Base-by-base conservation (phyloP, 2,797 vertebrate species). In the Morus bassanus region DNA sequence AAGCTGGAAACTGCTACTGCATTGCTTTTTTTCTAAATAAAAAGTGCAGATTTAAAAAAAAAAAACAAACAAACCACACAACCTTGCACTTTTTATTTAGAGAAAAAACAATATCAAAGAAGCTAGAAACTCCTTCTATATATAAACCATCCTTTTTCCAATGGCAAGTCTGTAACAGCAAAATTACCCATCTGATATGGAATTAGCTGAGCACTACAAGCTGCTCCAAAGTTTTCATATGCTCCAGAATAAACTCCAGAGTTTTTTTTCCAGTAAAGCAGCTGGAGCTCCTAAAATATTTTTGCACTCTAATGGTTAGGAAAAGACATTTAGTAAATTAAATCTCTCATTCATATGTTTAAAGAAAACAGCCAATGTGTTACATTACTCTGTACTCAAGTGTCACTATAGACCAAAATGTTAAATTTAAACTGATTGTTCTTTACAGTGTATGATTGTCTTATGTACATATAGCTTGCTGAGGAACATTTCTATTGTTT, bases 191-290 rank as follows among this genome's bases (percentile, higher is more conserved):
- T 94, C 78, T 75, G 87, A 92, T 95, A 91, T 13, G 68, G 95
- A 97, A 96, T 72, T 88, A 96, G 70, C 53, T 59, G 92, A 79
- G 85, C 59, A 84, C 59, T 81, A 76, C 76, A 86, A 78, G 41
- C 43, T 77, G 54, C 65, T 94, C 84, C 95, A 96, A 96, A 89
- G 88, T 61, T 93, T 93, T 91, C 77, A 91, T 91, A 75, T 93
- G 91, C 87, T 97, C 95, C 94, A 91, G 94, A 97, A 81, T 64
- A 95, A 96, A 91, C 79, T 87, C 77, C 31, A 95, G 79, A 89
- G 61, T 10, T 67, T 93, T 97, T 97, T 97, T 98, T 95, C 94
- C 92, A 96, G 93, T 59, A 82, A 86, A 94, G 61, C 81, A 95
- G 61, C 35, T 95, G 77, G 88, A 95, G 89, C 35, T 84, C 70